Conservation (phyloP, 2,113 vertebrate genomes). For the Hassar affinis region DNA sequence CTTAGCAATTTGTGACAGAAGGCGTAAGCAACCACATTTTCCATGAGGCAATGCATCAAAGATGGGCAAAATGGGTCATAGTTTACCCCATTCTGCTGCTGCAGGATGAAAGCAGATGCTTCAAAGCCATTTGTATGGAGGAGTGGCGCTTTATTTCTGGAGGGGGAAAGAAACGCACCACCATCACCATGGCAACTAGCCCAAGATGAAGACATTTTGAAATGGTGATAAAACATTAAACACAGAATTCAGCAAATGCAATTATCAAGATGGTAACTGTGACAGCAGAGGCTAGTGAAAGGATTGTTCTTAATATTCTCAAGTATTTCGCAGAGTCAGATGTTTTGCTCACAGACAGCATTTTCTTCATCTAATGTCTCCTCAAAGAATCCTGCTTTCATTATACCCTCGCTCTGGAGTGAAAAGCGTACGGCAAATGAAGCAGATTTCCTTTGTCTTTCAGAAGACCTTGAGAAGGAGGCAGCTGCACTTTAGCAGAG, state of each 20-base stretch:
- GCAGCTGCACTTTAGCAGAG: conserved; percentile 48
- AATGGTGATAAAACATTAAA: conserved; percentile 54
- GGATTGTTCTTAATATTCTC: conserved; percentile 10
- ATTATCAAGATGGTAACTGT: conserved; percentile 49
- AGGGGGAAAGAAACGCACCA: conserved; percentile 44
- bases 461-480: conserved; percentile 52
- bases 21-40: conserved; percentile 39
- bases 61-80: conserved; percentile 44
- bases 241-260: conserved; percentile 47
- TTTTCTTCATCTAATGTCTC: conserved; percentile 33
- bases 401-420: conserved; percentile 11
- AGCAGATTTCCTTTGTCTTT: conserved; percentile 55
- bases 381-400: conserved; percentile 39
- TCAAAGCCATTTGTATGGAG: conserved; percentile 52
- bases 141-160: conserved; percentile 48
- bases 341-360: conserved; percentile 12
- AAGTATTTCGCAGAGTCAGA: conserved; percentile 25
- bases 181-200: conserved; percentile 58
- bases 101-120: conserved; percentile 56
- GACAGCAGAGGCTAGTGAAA: conserved; percentile 29
- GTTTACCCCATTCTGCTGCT: conserved; percentile 45
- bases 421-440: conserved; percentile 33
- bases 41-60: conserved; percentile 54
- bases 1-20: conserved; percentile 32
- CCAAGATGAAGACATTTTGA: conserved; percentile 55